phyloP scores from a whole-genome alignment of 2,797 vertebrate species.

The Spondyliosoma cantharus region DNA sequence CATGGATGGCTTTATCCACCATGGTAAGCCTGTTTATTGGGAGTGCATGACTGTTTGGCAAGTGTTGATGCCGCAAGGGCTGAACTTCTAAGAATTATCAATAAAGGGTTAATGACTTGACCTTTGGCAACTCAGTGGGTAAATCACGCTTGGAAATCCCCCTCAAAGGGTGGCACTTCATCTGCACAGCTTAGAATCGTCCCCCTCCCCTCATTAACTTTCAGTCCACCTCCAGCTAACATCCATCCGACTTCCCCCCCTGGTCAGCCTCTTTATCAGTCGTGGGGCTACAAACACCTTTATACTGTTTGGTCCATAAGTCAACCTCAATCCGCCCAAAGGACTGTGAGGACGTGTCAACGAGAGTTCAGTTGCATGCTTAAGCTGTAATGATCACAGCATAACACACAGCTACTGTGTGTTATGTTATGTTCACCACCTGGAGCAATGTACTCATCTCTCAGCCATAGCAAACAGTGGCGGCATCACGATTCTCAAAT shows the following conservation, averaged over 20 bases:
- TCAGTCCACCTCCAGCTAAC: constrained; percentile 60
- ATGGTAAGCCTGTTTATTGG: constrained; percentile 57
- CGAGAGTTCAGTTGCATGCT: constrained; percentile 61
- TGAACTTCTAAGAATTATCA: constrained; percentile 68
- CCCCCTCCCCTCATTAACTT: constrained; percentile 63
- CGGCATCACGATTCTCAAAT: neutral
- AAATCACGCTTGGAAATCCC: constrained; percentile 72
- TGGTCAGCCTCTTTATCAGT: constrained; percentile 61
- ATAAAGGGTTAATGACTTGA: constrained; percentile 81
- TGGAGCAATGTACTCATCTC: neutral
- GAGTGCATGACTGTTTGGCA: constrained; percentile 60
- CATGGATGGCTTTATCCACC: constrained; percentile 43
- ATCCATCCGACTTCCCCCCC: constrained; percentile 28
- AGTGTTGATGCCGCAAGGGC: constrained; percentile 67
- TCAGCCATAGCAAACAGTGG: neutral
- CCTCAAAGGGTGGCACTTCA: constrained; percentile 64
- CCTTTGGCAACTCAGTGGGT: constrained; percentile 63
- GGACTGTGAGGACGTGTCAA: constrained; percentile 57
- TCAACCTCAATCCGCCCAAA: constrained; percentile 62
- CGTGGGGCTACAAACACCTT: constrained; percentile 64
- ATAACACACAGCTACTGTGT: neutral
- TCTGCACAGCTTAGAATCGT: constrained; percentile 58
- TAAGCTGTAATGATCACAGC: constrained; percentile 28
- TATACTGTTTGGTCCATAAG: constrained; percentile 47
- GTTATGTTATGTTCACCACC: neutral